phyloP scores from a whole-genome alignment of 2,113 vertebrate species.

The Cephalopterus ornatus region DNA sequence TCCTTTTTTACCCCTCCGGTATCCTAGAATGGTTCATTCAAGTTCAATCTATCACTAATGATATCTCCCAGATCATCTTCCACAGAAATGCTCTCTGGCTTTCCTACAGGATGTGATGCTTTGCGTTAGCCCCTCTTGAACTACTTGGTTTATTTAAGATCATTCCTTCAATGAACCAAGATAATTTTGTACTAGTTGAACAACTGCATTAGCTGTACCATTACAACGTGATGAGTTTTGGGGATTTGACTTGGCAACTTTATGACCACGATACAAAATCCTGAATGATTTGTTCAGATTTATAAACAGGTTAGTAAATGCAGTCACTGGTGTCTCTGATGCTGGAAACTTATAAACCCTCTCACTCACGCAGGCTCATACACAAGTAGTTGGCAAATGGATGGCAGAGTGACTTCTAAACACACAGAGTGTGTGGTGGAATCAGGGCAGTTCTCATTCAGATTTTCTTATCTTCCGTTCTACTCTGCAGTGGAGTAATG shows the following conservation, averaged over 20 bases:
- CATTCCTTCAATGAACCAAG: not conserved
- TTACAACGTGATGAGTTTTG: not conserved
- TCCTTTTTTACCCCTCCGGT: fast-evolving
- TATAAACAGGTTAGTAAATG: not conserved
- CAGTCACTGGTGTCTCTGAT: not conserved
- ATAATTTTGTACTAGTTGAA: not conserved
- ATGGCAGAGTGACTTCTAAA: not conserved
- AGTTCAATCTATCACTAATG: not conserved
- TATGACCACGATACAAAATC: not conserved
- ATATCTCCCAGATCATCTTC: not conserved
- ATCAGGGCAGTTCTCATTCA: slow-evolving; percentile 6
- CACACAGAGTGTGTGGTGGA: not conserved
- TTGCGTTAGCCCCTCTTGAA: not conserved
- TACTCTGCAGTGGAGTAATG: not conserved
- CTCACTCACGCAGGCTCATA: fast-evolving
- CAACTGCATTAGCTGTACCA: not conserved
- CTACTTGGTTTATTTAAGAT: not conserved
- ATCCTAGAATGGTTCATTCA: not conserved
- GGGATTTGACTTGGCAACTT: not conserved
- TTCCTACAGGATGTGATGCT: not conserved
- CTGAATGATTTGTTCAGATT: not conserved
- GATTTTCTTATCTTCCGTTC: not conserved
- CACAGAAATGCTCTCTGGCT: not conserved
- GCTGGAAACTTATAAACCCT: not conserved
- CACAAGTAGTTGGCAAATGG: not conserved